Base-by-base conservation (phyloP, 1,140 invertebrate genomes). In the Meloidogyne exigua region DNA sequence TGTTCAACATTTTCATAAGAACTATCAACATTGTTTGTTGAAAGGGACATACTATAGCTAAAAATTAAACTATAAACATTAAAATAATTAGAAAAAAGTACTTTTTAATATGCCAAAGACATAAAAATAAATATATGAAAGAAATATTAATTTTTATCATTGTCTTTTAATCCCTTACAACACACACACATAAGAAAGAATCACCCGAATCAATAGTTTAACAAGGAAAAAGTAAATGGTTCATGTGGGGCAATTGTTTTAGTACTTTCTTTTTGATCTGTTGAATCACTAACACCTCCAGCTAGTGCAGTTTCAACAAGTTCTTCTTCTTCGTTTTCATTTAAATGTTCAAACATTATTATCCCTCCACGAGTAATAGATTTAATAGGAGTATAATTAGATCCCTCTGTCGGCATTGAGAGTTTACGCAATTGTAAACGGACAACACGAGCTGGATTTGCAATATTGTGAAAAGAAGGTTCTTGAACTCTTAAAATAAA, bases 371-470 rank as follows among this genome's bases (percentile, higher is more conserved):
- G 94, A 15, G 91, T 91, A 12, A 95, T 90, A 42, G 80, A 42
- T 87, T 98, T 98, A 26, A 98, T 89, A 0, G 95, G 92, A 23
- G 89, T 90, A 85, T 95, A 98, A 21, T 92, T 91, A 64, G 91
- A 91, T 10, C 91, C 91, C 57, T 97, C 95, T 12, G 91, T 91
- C 18, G 66, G 39, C 72, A 96, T 89, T 65, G 92, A 90, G 18
- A 98, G 89, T 7, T 93, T 92, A 87, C 95, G 95, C 21, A 97
- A 88, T 88, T 98, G 96, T 85, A 95, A 93, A 72, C 94, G 92
- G 89, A 99, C 92, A 4, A 95, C 92, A 68, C 96, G 91, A 1
- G 95, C 94, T 0, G 96, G 96, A 90, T 99, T 99, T 71, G 91
- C 91, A 3, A 99, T 88, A 75, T 96, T 92, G 89, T 98, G 95